A percentile compares a stretch with the other conserved stretches of the same genome.
Conservation (phyloP, 2,888 invertebrate genomes). For the Scaptomyza reducta region DNA sequence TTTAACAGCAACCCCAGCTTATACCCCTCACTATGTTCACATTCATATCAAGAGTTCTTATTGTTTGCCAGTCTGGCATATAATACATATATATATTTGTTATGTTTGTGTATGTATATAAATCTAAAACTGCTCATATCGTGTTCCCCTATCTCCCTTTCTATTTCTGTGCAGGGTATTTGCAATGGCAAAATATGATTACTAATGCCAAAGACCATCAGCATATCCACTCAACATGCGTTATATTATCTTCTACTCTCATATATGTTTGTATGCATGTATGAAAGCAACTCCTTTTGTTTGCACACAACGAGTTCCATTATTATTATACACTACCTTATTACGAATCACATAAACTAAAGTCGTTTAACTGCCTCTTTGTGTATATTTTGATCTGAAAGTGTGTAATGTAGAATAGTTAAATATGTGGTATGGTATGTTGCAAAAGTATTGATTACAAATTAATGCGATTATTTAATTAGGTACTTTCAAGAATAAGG, state of each 20-base stretch:
- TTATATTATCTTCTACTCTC: slow-evolving; percentile 62
- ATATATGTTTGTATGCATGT: slow-evolving; percentile 6
- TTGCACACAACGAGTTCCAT: slow-evolving; percentile 43
- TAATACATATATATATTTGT: slow-evolving; percentile 38
- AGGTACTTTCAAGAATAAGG: too few species aligned
- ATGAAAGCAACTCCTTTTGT: slow-evolving; percentile 46
- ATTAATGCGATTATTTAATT: too few species aligned
- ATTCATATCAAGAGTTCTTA: slow-evolving; percentile 56
- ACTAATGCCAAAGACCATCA: slow-evolving; percentile 70
- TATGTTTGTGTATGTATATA: slow-evolving; percentile 41
- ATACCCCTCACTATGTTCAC: slow-evolving; percentile 2
- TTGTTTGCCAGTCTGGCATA: slow-evolving; percentile 63
- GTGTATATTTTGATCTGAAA: not conserved
- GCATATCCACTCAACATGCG: slow-evolving; percentile 52
- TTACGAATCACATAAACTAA: slow-evolving; percentile 4
- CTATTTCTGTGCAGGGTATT: slow-evolving; percentile 47
- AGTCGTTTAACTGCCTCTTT: slow-evolving; percentile 20
- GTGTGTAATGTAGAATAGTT: not conserved
- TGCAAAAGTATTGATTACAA: too few species aligned
- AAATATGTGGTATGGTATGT: too few species aligned
- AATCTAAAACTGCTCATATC: slow-evolving; percentile 77
- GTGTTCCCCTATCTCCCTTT: not conserved
- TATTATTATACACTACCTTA: slow-evolving; percentile 40
- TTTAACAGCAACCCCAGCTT: not conserved
- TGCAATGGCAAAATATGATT: slow-evolving; percentile 76